A percentile compares a stretch with the other conserved stretches of the same genome.
Evolutionary conservation across 2,888 invertebrate species (phyloP).

Genomic region (Drosophila lutescens): DNA sequence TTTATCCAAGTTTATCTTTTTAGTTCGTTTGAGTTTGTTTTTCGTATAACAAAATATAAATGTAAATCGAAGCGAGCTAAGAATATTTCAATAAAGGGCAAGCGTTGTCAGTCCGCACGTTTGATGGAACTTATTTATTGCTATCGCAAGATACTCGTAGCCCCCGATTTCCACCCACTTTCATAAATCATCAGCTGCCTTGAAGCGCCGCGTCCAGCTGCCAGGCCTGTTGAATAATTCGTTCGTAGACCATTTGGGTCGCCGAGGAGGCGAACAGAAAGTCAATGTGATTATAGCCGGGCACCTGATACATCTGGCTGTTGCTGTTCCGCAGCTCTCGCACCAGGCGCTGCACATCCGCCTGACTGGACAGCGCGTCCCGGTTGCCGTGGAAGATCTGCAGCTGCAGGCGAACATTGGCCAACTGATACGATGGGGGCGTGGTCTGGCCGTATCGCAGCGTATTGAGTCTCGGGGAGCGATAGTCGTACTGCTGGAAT

Average conservation of each 20-base stretch:
- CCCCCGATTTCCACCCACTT: neutral
- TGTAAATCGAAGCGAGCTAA: slow-evolving; percentile 34
- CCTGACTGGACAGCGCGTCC: slow-evolving; percentile 63
- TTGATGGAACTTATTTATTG: slow-evolving; percentile 14
- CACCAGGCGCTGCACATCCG: slow-evolving; percentile 74
- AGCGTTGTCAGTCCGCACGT: slow-evolving; percentile 17
- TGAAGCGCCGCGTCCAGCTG: slow-evolving; percentile 31
- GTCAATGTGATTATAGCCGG: slow-evolving; percentile 82
- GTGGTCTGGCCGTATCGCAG: slow-evolving; percentile 72
- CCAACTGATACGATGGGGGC: slow-evolving; percentile 78
- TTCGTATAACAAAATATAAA: slow-evolving; percentile 33
- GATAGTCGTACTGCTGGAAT: slow-evolving; percentile 81
- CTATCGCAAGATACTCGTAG: neutral
- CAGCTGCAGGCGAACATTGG: slow-evolving; percentile 78
- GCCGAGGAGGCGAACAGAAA: slow-evolving; percentile 78
- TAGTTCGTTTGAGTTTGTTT: slow-evolving; percentile 35
- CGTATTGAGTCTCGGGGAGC: slow-evolving; percentile 69
- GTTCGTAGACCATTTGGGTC: slow-evolving; percentile 70
- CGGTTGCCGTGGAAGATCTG: slow-evolving; percentile 80
- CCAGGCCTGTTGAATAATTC: slow-evolving; percentile 71
- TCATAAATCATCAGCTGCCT: slow-evolving; percentile 18
- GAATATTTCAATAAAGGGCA: slow-evolving; percentile 30
- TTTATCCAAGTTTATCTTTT: slow-evolving; percentile 51
- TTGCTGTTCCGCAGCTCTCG: slow-evolving; percentile 68
- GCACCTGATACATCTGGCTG: slow-evolving; percentile 72